Conservation (phyloP, 2,797 vertebrate genomes). For the Tachyglossus aculeatus region DNA sequence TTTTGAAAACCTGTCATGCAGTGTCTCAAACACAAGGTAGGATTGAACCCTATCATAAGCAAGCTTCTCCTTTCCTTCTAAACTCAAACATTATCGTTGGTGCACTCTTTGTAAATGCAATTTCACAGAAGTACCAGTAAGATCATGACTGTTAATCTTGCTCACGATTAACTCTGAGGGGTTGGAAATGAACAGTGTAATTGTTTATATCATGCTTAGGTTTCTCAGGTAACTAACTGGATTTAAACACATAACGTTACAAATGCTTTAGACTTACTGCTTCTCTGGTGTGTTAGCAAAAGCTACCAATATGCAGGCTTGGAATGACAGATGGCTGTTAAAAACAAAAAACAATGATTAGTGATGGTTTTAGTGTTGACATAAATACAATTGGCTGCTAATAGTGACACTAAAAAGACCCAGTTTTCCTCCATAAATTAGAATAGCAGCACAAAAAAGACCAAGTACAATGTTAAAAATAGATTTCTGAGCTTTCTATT, state of each 20-base stretch:
- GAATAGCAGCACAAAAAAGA: constrained; percentile 28
- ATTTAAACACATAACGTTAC: constrained; percentile 27
- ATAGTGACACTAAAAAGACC: constrained; percentile 35
- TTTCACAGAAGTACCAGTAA: constrained; percentile 49
- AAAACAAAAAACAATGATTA: constrained; percentile 6
- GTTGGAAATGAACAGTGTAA: constrained; percentile 43
- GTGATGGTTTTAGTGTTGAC: constrained; percentile 14
- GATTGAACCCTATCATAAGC: constrained; percentile 77
- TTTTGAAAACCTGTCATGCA: constrained; percentile 99
- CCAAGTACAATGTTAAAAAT: constrained; percentile 14
- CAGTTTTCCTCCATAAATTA: constrained; percentile 15
- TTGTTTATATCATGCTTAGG: constrained; percentile 54
- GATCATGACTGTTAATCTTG: constrained; percentile 49
- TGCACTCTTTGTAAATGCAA: constrained; percentile 48
- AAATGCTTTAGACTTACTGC: constrained; percentile 42
- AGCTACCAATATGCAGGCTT: constrained; percentile 23
- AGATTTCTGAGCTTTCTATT: constrained; percentile 26
- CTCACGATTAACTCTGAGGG: constrained; percentile 44
- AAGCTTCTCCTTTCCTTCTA: constrained; percentile 72
- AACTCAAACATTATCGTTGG: constrained; percentile 49
- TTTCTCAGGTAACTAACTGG: constrained; percentile 39
- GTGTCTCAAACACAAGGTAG: constrained; percentile 98
- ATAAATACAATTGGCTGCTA: constrained; percentile 14
- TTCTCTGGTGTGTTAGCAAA: constrained; percentile 23
- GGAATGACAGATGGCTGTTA: constrained; percentile 7